Percentiles rank a stretch among this genome's conserved stretches.
phyloP scores from a whole-genome alignment of 2,113 vertebrate species.

The Microcebus tavaratra region DNA sequence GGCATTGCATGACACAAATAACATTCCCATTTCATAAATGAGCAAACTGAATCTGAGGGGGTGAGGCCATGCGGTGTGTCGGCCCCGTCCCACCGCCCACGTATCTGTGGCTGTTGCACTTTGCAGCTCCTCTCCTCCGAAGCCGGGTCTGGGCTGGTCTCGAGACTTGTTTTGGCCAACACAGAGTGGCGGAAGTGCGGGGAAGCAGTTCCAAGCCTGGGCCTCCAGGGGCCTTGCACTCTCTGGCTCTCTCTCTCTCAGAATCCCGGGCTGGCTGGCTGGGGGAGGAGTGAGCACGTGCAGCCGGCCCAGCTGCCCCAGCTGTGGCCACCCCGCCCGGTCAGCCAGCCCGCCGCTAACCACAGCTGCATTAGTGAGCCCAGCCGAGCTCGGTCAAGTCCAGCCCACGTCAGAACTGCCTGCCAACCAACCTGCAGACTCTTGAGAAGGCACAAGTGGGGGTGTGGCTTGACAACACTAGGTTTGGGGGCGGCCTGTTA shows the following conservation, averaged over 20 bases:
- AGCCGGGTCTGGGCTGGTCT: not conserved
- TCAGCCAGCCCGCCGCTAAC: not conserved
- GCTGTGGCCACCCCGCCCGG: not conserved
- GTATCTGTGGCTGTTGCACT: fast-evolving
- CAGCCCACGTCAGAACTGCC: not conserved
- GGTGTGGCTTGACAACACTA: not conserved
- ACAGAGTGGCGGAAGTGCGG: not conserved
- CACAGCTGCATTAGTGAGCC: not conserved
- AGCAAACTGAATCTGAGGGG: not conserved
- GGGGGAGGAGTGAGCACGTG: not conserved
- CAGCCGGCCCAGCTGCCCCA: too few species aligned
- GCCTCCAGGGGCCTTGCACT: too few species aligned
- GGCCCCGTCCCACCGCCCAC: not conserved
- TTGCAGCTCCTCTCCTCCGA: not conserved
- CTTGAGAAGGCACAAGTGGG: not conserved
- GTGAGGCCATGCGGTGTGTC: fast-evolving
- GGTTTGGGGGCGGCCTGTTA: not conserved
- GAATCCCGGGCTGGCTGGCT: not conserved
- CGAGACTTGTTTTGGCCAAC: not conserved
- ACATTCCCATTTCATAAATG: not conserved
- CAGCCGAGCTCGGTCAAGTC: not conserved
- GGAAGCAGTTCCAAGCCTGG: not conserved
- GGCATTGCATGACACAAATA: not conserved
- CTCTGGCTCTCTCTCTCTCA: not conserved
- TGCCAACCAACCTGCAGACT: too few species aligned